Conservation (phyloP, 2,888 invertebrate species). For the Ischnura elegans region DNA sequence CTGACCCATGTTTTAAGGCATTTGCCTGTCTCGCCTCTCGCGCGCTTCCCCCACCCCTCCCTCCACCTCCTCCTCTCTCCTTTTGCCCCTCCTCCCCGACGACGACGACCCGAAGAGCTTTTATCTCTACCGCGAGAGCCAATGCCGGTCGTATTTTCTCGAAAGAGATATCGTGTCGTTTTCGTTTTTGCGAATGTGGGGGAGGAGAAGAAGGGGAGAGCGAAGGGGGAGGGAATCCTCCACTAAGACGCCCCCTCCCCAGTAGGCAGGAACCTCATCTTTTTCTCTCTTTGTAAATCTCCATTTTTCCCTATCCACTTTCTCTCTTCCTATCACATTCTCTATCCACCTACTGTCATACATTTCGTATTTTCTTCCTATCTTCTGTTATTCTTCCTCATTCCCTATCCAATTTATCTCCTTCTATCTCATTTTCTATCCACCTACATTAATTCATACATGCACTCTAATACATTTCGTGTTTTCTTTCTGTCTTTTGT, state of each 20-base stretch:
- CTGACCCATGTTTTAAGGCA: constrained; percentile 45
- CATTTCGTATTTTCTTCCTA: too few relatives aligned
- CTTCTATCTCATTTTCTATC: too few relatives aligned
- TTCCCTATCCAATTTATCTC: too few relatives aligned
- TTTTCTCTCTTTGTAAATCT: neutral
- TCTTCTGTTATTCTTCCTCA: too few relatives aligned
- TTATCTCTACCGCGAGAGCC: constrained; percentile 51
- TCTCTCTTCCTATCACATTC: too few relatives aligned
- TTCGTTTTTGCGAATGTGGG: constrained; percentile 59
- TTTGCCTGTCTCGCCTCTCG: constrained; percentile 31
- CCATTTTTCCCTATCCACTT: neutral
- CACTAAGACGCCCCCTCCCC: constrained; percentile 6
- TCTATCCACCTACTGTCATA: too few relatives aligned
- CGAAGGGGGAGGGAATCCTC: neutral
- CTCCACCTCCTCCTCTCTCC: neutral
- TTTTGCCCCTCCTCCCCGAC: neutral
- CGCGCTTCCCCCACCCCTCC: neutral
- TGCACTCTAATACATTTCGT: too few relatives aligned
- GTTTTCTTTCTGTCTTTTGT: too few relatives aligned
- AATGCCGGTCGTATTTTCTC: constrained; percentile 58
- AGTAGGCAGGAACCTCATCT: neutral
- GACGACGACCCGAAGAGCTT: constrained; percentile 23
- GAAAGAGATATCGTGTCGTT: constrained; percentile 64
- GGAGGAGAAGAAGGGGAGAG: neutral
- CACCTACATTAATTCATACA: too few relatives aligned